A percentile compares a stretch with the other conserved stretches of the same genome.
Evolutionary conservation across 2,888 invertebrate genomes (phyloP).

Genomic region (Hemithea aestivaria): DNA sequence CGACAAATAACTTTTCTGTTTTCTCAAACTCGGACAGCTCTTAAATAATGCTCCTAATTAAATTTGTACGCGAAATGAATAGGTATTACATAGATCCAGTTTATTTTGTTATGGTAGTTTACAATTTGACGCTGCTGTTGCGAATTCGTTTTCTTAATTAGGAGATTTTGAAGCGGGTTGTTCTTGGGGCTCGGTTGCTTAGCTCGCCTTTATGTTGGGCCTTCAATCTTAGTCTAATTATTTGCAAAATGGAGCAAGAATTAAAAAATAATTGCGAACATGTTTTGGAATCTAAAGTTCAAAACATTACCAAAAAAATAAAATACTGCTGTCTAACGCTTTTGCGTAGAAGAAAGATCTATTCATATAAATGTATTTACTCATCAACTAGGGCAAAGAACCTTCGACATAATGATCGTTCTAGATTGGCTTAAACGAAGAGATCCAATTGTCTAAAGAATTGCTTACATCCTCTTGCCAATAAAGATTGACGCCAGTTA

Average conservation of each 20-base stretch:
- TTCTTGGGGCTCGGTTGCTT: slow-evolving; percentile 19
- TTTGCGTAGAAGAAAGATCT: too few species aligned
- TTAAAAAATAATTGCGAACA: too few species aligned
- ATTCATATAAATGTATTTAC: too few species aligned
- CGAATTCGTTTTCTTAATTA: slow-evolving; percentile 21
- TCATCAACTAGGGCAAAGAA: slow-evolving; percentile 6
- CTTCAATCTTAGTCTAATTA: too few species aligned
- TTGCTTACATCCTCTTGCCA: slow-evolving; percentile 54
- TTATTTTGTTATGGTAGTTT: slow-evolving; percentile 18
- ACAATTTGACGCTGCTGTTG: slow-evolving; percentile 17
- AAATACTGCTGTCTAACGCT: too few species aligned
- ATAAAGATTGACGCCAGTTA: slow-evolving; percentile 50
- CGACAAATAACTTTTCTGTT: slow-evolving; percentile 76
- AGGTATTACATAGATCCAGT: slow-evolving; percentile 32
- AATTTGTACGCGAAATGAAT: slow-evolving; percentile 57
- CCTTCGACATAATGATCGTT: slow-evolving; percentile 30
- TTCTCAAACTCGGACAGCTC: slow-evolving; percentile 73
- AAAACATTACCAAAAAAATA: too few species aligned
- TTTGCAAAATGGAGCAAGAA: too few species aligned
- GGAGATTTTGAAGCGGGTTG: slow-evolving; percentile 22
- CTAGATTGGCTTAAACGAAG: slow-evolving; percentile 37
- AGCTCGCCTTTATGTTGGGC: not conserved
- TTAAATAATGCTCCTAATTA: slow-evolving; percentile 72
- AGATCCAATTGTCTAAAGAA: slow-evolving; percentile 53
- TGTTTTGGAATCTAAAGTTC: too few species aligned